Evolutionary conservation across 2,797 vertebrate genomes (phyloP).

Genomic region (Coluber constrictor): DNA sequence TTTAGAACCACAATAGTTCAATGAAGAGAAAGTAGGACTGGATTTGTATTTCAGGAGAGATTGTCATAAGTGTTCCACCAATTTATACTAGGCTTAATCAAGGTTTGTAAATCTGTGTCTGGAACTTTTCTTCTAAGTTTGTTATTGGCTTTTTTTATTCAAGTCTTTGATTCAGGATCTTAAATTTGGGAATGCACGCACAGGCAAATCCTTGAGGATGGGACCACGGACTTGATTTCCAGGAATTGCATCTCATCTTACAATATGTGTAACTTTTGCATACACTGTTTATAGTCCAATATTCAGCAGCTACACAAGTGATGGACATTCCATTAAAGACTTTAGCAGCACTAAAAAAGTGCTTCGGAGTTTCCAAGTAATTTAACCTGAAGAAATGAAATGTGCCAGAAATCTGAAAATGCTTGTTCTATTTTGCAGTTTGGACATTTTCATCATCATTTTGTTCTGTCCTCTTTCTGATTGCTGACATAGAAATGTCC

Average conservation of each 20-base stretch:
- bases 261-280: neutral
- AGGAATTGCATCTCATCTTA: neutral
- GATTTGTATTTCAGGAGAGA: too few species aligned
- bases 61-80: neutral
- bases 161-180: neutral
- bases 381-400: neutral
- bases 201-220: neutral
- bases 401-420: neutral
- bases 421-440: neutral
- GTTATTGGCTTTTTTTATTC: neutral
- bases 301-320: neutral
- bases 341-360: neutral
- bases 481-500: neutral
- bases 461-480: neutral
- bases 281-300: neutral
- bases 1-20: neutral
- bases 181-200: neutral
- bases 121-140: neutral
- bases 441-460: neutral
- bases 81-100: neutral
- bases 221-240: neutral
- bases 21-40: neutral
- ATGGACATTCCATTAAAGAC: neutral
- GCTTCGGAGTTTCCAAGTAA: neutral
- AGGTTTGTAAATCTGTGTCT: neutral